These are phyloP conservation scores for Pterobdella sp. DNA, from an alignment of 2,888 invertebrate species.

Conservation along the genomic window DNA sequence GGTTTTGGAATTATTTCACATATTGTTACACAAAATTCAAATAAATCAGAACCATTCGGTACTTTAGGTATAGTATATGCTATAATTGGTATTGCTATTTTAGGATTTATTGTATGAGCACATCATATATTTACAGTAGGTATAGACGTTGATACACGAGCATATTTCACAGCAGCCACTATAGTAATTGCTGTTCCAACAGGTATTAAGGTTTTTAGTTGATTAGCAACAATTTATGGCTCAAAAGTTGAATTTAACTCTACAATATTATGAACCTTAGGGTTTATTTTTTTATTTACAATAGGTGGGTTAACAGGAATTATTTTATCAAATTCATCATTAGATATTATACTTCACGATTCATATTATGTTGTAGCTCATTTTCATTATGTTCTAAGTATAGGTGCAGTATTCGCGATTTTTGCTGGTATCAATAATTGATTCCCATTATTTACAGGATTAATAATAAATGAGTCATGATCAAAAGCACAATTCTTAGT, in stretches of 20 bases:
- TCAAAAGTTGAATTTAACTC: conserved; percentile 59
- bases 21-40: conserved; percentile 59
- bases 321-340: conserved; percentile 60
- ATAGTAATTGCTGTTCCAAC: conserved; percentile 80
- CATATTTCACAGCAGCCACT: conserved; percentile 74
- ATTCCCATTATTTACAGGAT: conserved; percentile 63
- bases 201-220: conserved; percentile 74
- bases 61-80: conserved; percentile 67
- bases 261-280: conserved; percentile 62
- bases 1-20: conserved; percentile 75
- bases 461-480: conserved; percentile 57
- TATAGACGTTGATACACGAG: conserved; percentile 73
- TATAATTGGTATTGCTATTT: conserved; percentile 70
- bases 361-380: conserved; percentile 78
- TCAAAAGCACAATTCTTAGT: conserved; percentile 63
- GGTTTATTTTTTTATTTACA: conserved; percentile 71
- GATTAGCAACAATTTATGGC: conserved; percentile 65
- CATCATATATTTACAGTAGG: conserved; percentile 79
- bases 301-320: conserved; percentile 59
- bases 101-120: conserved; percentile 76
- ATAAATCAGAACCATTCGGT: conserved; percentile 68
- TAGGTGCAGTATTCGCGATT: conserved; percentile 69
- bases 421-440: conserved; percentile 67
- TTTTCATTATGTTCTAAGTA: conserved; percentile 72
- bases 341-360: conserved; percentile 70